Percentiles rank a stretch among this genome's conserved stretches.
Evolutionary conservation across 2,113 vertebrate genomes (phyloP).

Genomic region (Sapayoa aenigma): DNA sequence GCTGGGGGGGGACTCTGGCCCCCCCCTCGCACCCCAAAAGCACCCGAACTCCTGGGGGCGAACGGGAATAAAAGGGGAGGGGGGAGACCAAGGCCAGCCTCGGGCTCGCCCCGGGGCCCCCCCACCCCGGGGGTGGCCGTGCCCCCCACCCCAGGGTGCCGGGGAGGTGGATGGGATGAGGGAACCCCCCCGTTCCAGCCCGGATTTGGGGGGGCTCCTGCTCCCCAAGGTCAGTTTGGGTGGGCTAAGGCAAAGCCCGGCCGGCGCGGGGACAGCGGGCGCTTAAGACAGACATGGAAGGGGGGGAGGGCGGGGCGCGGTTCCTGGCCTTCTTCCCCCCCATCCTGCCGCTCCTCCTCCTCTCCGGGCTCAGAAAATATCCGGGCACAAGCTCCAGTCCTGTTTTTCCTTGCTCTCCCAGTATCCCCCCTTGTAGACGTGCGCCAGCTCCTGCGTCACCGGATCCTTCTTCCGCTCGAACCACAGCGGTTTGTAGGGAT

Average conservation of each 20-base stretch:
- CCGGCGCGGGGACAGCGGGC: constrained; percentile 35
- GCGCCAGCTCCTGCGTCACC: constrained; percentile 82
- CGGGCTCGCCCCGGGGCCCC: neutral
- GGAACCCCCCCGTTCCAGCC: neutral
- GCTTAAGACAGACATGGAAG: constrained; percentile 59
- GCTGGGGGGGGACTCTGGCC: constrained; percentile 30
- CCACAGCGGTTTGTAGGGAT: constrained; percentile 89
- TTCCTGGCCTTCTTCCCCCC: neutral
- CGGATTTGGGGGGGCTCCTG: neutral
- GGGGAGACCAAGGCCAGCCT: constrained; percentile 44
- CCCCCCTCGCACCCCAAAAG: neutral
- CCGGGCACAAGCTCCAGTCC: constrained; percentile 85
- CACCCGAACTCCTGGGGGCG: neutral
- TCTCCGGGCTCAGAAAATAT: constrained; percentile 80
- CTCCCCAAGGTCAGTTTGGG: constrained; percentile 34
- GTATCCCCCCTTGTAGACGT: constrained; percentile 92
- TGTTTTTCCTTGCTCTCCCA: constrained; percentile 90
- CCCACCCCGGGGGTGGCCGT: neutral
- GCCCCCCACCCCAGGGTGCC: neutral
- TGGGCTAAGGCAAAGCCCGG: constrained; percentile 71
- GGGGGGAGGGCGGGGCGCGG: neutral
- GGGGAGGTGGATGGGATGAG: neutral
- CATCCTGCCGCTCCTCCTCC: neutral
- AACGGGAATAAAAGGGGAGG: neutral
- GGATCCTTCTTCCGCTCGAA: constrained; percentile 87